phyloP scores from a whole-genome alignment of 2,113 vertebrate species.

The Microtus oregoni region DNA sequence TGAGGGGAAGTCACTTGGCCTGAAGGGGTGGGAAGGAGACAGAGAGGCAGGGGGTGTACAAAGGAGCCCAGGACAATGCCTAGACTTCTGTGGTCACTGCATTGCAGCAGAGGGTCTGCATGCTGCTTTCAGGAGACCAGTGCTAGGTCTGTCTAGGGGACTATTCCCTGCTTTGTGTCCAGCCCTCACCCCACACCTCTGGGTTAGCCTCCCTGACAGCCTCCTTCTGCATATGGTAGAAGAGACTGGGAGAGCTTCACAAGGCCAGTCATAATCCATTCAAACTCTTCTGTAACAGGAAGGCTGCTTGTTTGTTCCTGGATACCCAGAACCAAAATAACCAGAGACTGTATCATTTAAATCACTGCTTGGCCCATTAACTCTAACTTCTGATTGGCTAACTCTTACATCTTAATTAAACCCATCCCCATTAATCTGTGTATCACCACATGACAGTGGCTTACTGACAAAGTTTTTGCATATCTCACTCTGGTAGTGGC shows the following conservation, averaged over 20 bases:
- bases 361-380: no score
- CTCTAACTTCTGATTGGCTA: no score
- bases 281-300: background rate
- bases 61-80: background rate
- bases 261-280: background rate
- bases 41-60: accelerated
- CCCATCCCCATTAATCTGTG: no score
- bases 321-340: no score
- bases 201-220: background rate
- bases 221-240: background rate
- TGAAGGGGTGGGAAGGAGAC: background rate
- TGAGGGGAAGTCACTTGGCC: conserved; percentile 13
- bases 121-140: background rate
- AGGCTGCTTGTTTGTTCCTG: no score
- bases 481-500: no score
- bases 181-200: background rate
- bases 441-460: no score
- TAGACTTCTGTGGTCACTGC: no score
- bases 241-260: background rate
- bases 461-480: no score
- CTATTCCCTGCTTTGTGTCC: background rate
- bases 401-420: no score
- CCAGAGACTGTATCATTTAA: no score
- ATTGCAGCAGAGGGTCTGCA: accelerated
- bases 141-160: no score